Evolutionary conservation across 2,888 invertebrate genomes (phyloP), one percentile per base, ranked within the genome.

Genomic region (Drosophila mimetica): DNA sequence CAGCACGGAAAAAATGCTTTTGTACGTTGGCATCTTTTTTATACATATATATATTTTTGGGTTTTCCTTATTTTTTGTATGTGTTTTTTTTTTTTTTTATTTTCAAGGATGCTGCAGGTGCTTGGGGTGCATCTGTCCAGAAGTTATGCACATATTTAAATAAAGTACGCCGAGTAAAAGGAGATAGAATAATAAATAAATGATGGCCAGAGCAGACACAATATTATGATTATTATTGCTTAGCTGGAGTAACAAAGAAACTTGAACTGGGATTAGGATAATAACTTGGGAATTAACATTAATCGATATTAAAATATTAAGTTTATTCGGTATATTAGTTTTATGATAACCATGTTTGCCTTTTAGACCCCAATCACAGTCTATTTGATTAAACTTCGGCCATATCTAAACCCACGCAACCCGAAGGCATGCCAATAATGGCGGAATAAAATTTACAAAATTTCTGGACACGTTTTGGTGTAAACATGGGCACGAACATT

Each of bases 131-230:
- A 70, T 47, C 37, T 71, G 54, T 48, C 75, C 47, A 63, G 65
- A 75, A 84, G 78, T 69, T 83, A 75, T 86, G 79, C 79, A 81
- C 76, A 81, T 86, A 86, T 81, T 84, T 75, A 71, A 74, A 84
- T 75, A 52, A 73, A 73, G 64, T 73, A 63, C 52, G 18, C 30
- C 36, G 44, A 36, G 59, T 41, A 51, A 36, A 48, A 51, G 9
- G 0, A 42, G 41, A 70, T 70, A 64, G 57, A 69, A 71, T 65
- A 69, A 63, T 59, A 63, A 77, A 66, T 63, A 37, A 61, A 60
- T 50, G 41, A 58, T 60, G 63, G 16, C 14, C 25, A n/a, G 14
- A 7, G 9, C 5, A n/a, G 30, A 52, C n/a, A 32, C 13, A 28
- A 20, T 28, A 52, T 46, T 37, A 37, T 8, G 20, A 22, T 60